Conservation (phyloP, 2,797 vertebrate genomes). For the Paguma larvata region DNA sequence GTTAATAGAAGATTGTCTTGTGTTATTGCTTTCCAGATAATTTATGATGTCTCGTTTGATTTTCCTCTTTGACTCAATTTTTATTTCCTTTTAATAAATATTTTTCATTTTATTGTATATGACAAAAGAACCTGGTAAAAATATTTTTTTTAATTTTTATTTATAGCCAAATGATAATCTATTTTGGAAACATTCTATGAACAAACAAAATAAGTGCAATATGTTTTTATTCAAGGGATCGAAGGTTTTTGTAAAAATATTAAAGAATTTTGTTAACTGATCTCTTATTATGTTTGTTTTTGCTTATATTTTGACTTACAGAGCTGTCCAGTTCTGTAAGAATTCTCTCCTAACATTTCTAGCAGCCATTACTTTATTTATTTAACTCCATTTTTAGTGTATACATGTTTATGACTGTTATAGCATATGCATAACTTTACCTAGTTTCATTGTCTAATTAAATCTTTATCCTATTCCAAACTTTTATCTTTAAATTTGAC, state of each 20-base stretch:
- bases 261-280: too few species aligned
- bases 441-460: not conserved
- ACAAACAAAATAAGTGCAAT: not conserved
- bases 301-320: not conserved
- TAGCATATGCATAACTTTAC: not conserved
- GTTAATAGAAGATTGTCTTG: not conserved
- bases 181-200: not conserved
- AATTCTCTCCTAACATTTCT: not conserved
- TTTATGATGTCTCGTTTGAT: not conserved
- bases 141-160: not conserved
- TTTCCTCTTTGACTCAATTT: not conserved
- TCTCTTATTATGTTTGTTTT: not conserved
- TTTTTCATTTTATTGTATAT: not conserved
- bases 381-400: not conserved
- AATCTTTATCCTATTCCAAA: not conserved
- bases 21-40: not conserved
- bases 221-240: not conserved
- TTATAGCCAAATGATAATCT: not conserved
- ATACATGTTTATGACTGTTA: not conserved
- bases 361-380: not conserved
- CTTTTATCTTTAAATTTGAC: not conserved
- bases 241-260: not conserved
- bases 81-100: not conserved
- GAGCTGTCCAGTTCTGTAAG: not conserved
- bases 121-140: not conserved